phyloP scores from a whole-genome alignment of 2,888 invertebrate species.

The Caradrina kadenii region DNA sequence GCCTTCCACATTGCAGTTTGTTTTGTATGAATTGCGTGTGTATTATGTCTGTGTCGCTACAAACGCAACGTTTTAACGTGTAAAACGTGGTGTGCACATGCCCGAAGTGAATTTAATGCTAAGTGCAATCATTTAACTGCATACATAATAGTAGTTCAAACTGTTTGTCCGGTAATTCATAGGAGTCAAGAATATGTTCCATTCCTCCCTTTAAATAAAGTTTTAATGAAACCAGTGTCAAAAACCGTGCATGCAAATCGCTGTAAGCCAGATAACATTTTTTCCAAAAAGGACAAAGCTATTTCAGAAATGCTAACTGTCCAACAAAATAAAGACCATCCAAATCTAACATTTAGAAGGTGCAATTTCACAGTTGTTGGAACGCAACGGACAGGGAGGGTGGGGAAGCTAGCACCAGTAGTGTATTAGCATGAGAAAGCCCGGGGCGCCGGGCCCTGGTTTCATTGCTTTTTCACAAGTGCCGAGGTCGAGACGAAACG shows the following conservation, averaged over 20 bases:
- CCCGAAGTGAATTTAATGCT: not conserved
- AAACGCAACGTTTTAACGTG: no score
- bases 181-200: no score
- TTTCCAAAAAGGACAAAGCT: not conserved
- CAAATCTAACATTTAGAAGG: conserved; percentile 74
- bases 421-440: conserved; percentile 78
- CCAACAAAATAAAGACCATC: conserved; percentile 66
- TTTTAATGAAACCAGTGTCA: no score
- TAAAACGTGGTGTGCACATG: no score
- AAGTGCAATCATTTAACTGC: not conserved
- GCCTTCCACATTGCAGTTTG: no score
- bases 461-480: conserved; percentile 71
- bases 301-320: conserved; percentile 16
- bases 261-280: not conserved
- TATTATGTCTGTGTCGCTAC: no score
- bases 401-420: conserved; percentile 47
- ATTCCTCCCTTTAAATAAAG: not conserved
- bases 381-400: conserved; percentile 74
- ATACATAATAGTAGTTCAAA: not conserved
- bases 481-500: conserved; percentile 63
- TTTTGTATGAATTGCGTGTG: no score
- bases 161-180: not conserved
- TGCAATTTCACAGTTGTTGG: conserved; percentile 85
- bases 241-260: not conserved
- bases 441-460: conserved; percentile 59